phyloP scores from a whole-genome alignment of 2,888 invertebrate genomes.

The Drosophila algonquin region DNA sequence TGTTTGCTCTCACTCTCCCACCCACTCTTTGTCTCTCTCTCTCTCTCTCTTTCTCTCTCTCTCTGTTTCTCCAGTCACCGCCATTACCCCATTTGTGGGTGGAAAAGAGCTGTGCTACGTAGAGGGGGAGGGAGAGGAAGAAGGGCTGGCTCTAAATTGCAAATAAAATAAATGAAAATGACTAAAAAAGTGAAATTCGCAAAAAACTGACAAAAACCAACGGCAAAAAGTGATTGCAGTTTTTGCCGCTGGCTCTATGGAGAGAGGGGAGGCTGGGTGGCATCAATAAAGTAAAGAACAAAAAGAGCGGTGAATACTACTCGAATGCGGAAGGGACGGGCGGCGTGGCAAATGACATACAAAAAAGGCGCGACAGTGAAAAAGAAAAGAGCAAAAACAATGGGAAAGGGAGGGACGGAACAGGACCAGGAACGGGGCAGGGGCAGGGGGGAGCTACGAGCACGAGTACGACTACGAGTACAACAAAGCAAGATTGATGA shows the following conservation, averaged over 20 bases:
- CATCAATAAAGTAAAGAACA: constrained; percentile 16
- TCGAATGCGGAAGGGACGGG: not conserved
- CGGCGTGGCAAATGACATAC: not conserved
- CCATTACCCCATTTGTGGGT: not conserved
- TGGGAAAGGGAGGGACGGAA: not conserved
- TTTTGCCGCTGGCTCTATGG: constrained; percentile 1
- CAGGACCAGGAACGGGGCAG: not conserved
- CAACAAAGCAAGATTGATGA: constrained; percentile 73
- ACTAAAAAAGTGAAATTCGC: constrained; percentile 37
- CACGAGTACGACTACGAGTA: not conserved
- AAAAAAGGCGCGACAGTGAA: constrained; percentile 11
- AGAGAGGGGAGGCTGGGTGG: constrained; percentile 6
- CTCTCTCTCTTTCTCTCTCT: not conserved
- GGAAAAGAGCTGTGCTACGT: not conserved
- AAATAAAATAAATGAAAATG: constrained; percentile 41
- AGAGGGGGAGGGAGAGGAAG: not conserved
- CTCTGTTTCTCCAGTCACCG: not conserved
- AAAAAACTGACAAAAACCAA: constrained; percentile 5
- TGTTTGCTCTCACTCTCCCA: not conserved
- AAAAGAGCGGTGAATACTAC: constrained; percentile 16
- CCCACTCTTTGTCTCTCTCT: not conserved
- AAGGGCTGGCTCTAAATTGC: constrained; percentile 14
- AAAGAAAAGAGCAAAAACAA: constrained; percentile 12
- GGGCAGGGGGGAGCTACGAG: not conserved
- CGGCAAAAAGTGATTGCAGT: constrained; percentile 1